A percentile compares a stretch with the other conserved stretches of the same genome.
Conservation (phyloP, 2,888 invertebrate species). For the Boloria selene region DNA sequence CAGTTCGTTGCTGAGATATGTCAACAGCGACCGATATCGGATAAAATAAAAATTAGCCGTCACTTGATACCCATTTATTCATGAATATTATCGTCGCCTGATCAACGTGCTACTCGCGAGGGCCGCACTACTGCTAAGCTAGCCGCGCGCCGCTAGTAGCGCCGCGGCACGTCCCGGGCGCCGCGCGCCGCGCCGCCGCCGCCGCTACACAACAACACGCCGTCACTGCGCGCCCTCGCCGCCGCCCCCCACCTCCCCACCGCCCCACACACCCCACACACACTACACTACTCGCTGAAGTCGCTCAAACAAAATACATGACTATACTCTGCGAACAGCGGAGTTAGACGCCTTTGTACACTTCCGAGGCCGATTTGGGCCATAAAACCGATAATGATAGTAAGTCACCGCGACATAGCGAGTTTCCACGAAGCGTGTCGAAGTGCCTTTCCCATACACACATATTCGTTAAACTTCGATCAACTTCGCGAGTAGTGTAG, state of each 20-base stretch:
- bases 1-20: conserved; percentile 35
- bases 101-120: background rate
- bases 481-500: too few species aligned
- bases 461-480: too few species aligned
- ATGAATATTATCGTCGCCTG: background rate
- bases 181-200: conserved; percentile 48
- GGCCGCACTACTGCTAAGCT: conserved; percentile 15
- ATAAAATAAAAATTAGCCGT: conserved; percentile 58
- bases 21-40: conserved; percentile 44
- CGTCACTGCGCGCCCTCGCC: conserved; percentile 22
- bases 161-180: conserved; percentile 41
- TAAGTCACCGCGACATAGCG: too few species aligned
- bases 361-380: too few species aligned
- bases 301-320: too few species aligned
- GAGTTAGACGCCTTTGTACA: too few species aligned
- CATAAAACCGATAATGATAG: too few species aligned
- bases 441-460: too few species aligned
- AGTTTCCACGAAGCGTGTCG: too few species aligned
- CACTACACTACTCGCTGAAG: background rate
- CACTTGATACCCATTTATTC: conserved; percentile 41
- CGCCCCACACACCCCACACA: background rate
- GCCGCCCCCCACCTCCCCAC: background rate
- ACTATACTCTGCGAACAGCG: too few species aligned
- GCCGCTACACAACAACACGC: conserved; percentile 23
- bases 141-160: conserved; percentile 46